Conservation (phyloP, 1,140 invertebrate species). For the Protaetia brevitarsis region DNA sequence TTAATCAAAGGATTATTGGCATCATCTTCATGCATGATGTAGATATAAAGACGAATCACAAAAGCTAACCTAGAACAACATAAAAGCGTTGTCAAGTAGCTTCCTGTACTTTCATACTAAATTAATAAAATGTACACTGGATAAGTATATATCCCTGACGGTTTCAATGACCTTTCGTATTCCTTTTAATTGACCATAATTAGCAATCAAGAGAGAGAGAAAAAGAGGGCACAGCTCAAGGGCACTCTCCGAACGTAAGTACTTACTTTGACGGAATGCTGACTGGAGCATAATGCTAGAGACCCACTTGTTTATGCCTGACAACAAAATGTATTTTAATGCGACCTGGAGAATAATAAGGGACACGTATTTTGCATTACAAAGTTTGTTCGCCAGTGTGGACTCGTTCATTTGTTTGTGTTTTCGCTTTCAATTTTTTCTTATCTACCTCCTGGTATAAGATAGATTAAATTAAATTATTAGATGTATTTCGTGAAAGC, state of each 20-base stretch:
- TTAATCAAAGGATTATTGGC: too few relatives aligned
- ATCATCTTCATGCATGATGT: too few relatives aligned
- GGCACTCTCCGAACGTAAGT: background rate
- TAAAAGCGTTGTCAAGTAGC: background rate
- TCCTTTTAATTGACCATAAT: background rate
- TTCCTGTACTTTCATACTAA: background rate
- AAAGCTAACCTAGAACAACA: too few relatives aligned
- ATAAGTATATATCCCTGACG: background rate
- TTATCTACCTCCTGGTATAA: background rate
- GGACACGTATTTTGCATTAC: background rate
- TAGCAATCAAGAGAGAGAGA: background rate
- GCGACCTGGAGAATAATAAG: background rate
- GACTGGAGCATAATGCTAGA: background rate
- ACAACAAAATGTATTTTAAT: conserved; percentile 8
- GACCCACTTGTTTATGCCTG: background rate
- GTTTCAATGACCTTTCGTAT: background rate
- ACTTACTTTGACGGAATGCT: background rate
- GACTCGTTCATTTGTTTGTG: background rate
- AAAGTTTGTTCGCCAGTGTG: background rate
- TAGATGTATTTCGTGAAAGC: conserved; percentile 4
- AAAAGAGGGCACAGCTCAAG: background rate
- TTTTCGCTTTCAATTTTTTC: background rate
- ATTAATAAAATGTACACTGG: background rate
- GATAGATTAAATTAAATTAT: conserved; percentile 1
- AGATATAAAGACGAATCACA: too few relatives aligned